These are phyloP conservation scores for Entomyzon cyanotis DNA, from an alignment of 2,113 vertebrate species.

Conservation along the genomic window DNA sequence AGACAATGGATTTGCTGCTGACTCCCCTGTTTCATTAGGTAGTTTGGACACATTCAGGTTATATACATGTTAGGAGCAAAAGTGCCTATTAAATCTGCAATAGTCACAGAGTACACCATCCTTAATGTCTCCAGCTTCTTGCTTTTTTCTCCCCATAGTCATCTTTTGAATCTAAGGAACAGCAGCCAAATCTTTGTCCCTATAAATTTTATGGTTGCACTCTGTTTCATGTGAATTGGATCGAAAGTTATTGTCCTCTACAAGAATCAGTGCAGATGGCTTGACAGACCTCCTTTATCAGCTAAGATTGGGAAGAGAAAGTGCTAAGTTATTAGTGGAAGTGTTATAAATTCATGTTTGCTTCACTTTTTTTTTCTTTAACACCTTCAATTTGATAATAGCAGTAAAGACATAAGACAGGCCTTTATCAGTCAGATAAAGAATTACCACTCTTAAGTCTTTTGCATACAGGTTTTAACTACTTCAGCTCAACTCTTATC, in stretches of 20 bases:
- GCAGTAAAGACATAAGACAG: neutral
- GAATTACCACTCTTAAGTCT: neutral
- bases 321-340: neutral
- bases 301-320: neutral
- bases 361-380: neutral
- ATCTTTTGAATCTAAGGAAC: neutral
- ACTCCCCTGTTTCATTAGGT: neutral
- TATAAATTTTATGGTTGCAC: neutral
- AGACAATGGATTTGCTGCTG: neutral
- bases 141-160: neutral
- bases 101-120: neutral
- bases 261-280: neutral
- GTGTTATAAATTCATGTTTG: neutral
- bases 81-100: neutral
- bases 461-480: neutral
- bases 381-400: constrained; percentile 22
- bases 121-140: neutral
- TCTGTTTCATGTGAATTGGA: neutral
- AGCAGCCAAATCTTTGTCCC: neutral
- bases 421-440: constrained; percentile 57
- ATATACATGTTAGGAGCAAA: neutral
- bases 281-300: neutral
- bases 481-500: constrained; percentile 15
- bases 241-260: neutral
- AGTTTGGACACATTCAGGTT: neutral